Percentiles rank a stretch among this genome's conserved stretches.
Conservation (phyloP, 1,140 invertebrate species). For the Bombus picipes region DNA sequence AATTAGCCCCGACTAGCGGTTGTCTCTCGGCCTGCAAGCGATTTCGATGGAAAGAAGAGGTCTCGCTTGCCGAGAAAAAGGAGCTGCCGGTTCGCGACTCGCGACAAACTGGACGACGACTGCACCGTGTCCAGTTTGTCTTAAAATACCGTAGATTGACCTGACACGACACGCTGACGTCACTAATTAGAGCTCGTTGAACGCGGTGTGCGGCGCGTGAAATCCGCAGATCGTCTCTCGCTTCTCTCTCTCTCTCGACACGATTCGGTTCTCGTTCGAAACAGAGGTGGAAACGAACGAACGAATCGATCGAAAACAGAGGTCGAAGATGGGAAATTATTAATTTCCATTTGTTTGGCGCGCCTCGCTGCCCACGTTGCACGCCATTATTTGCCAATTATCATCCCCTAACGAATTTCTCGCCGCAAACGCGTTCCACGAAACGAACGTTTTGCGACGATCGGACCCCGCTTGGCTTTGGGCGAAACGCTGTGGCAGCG, state of each 20-base stretch:
- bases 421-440: background rate
- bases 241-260: background rate
- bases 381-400: slow-evolving; percentile 62
- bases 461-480: background rate
- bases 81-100: background rate
- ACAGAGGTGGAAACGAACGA: no score
- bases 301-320: background rate
- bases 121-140: slow-evolving; percentile 71
- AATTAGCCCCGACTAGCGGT: background rate
- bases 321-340: slow-evolving; percentile 32
- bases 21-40: background rate
- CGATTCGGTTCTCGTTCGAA: background rate
- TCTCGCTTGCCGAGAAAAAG: background rate
- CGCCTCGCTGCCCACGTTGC: slow-evolving; percentile 15
- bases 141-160: slow-evolving; percentile 81
- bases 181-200: slow-evolving; percentile 81
- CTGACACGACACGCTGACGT: slow-evolving; percentile 80
- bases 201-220: slow-evolving; percentile 60
- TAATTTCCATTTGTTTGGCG: slow-evolving; percentile 56
- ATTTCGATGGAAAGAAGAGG: background rate
- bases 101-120: slow-evolving; percentile 50
- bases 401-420: slow-evolving; percentile 29
- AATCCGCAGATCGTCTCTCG: slow-evolving; percentile 39
- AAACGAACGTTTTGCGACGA: slow-evolving; percentile 14
- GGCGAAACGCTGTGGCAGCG: background rate